A percentile compares a stretch with the other conserved stretches of the same genome.
Evolutionary conservation across 2,888 invertebrate species (phyloP).

Genomic region (Catocala sponsa): DNA sequence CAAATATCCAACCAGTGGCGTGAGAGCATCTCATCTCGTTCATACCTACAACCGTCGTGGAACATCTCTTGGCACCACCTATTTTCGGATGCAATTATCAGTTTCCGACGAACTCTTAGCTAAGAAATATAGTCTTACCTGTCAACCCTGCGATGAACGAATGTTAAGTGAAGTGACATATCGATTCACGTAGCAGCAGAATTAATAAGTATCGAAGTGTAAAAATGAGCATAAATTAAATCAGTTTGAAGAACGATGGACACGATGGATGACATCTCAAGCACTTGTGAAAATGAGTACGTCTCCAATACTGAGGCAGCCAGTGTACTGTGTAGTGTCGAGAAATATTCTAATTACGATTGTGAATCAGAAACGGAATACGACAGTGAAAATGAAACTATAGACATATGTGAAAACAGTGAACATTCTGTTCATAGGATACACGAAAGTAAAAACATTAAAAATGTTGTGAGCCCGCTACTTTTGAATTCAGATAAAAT

Average conservation of each 20-base stretch:
- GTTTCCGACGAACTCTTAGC: conserved; percentile 61
- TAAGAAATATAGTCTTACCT: conserved; percentile 61
- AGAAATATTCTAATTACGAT: conserved; percentile 62
- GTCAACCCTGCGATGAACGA: conserved; percentile 40
- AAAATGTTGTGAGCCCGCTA: conserved; percentile 53
- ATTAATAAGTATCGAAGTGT: conserved; percentile 15
- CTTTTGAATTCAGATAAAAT: conserved; percentile 61
- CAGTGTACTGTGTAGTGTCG: conserved; percentile 51
- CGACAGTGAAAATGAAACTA: conserved; percentile 84
- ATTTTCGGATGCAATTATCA: conserved; percentile 86
- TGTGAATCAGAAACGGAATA: conserved; percentile 75
- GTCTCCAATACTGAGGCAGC: conserved; percentile 48
- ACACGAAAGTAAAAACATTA: conserved; percentile 53
- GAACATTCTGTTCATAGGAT: conserved; percentile 57
- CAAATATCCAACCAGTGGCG: conserved; percentile 75
- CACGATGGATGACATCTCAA: conserved; percentile 75
- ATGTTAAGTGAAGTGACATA: conserved; percentile 33
- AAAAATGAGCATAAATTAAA: conserved; percentile 31
- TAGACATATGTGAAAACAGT: conserved; percentile 84
- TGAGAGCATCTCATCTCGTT: conserved; percentile 68
- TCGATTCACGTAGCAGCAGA: background rate
- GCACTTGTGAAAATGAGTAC: conserved; percentile 78
- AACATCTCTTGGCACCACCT: conserved; percentile 76
- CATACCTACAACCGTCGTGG: conserved; percentile 79
- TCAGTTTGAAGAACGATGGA: conserved; percentile 62